Base-by-base conservation (phyloP, 2,888 invertebrate species). In the Polietes domitor region DNA sequence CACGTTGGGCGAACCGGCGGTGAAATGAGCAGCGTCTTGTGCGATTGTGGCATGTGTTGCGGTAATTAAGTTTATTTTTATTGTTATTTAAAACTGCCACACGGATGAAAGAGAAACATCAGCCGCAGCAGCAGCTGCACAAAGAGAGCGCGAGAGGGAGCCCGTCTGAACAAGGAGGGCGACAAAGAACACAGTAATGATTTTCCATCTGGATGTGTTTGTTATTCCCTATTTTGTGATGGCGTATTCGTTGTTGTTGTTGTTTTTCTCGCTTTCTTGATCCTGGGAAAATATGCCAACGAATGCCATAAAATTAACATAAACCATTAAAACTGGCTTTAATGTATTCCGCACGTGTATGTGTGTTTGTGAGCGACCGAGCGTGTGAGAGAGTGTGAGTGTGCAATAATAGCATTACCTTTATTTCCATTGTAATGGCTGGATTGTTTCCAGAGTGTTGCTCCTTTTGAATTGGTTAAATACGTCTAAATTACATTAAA, bases 21-120 rank as follows among this genome's bases (percentile, higher is more conserved):
- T 63, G 63, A 58, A 12, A 10, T 19, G 63, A 53, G 17, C 12
- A 32, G 28, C 26, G 6, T 26, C 47, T n/a, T 74, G 61, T 47
- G 28, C 19, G 17, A 50, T 24, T 74, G 32, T 74, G 63, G 47
- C 58, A 61, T 74, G 74, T 74, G 43, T 68, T 70, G 58, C 58
- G 79, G 79, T 61, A 79, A 79, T 74, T 79, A 70, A 74, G 55
- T 74, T 79, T 79, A 68, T 68, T 74, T 78, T 43, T 43, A 43
- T 68, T 68, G 68, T 68, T 68, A 68, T 68, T 68, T 68, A 43
- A 68, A 68, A 68, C 24, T 24, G 24, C 41, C 68, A 17, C 61
- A 28, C n/a, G 24, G 43, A 63, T 61, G 61, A 41, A 65, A 37
- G 19, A 28, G 61, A 61, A 28, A 61, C 19, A 5, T 26, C 32